Conservation (phyloP, 2,888 invertebrate genomes). For the Luperina nickerlii region DNA sequence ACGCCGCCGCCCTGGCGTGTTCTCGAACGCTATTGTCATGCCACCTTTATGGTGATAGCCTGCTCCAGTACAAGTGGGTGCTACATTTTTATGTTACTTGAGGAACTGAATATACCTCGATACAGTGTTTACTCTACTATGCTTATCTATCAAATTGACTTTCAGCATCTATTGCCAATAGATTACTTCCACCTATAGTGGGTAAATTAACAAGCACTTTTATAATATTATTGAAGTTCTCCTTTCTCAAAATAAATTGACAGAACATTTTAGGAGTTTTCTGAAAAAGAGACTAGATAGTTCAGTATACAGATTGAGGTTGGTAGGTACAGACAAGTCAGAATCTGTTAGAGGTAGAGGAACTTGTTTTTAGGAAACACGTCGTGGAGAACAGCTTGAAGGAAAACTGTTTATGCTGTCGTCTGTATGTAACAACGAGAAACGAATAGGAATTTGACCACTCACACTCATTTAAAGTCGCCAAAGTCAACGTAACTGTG, state of each 20-base stretch:
- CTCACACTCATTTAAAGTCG: background rate
- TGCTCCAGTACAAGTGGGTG: conserved; percentile 66
- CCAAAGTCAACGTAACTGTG: conserved; percentile 10
- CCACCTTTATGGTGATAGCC: conserved; percentile 82
- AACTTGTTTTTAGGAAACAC: background rate
- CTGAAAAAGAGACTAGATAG: background rate
- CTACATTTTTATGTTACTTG: conserved; percentile 60
- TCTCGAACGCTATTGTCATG: conserved; percentile 83
- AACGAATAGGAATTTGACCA: background rate
- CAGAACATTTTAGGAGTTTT: no score
- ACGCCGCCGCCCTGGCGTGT: conserved; percentile 80
- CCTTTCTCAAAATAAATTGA: background rate
- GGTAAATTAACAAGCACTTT: background rate
- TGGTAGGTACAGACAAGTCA: background rate
- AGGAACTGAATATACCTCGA: conserved; percentile 43
- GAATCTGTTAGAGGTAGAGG: background rate
- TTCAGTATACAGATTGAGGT: background rate
- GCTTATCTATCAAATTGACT: background rate
- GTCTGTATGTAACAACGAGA: background rate
- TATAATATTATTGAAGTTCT: background rate
- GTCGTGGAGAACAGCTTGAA: background rate
- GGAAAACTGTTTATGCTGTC: background rate
- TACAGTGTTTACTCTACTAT: conserved; percentile 21
- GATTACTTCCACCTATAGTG: background rate
- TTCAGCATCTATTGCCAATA: background rate